A percentile compares a stretch with the other conserved stretches of the same genome.
phyloP scores from a whole-genome alignment of 1,140 invertebrate genomes.

The Musca vetustissima region DNA sequence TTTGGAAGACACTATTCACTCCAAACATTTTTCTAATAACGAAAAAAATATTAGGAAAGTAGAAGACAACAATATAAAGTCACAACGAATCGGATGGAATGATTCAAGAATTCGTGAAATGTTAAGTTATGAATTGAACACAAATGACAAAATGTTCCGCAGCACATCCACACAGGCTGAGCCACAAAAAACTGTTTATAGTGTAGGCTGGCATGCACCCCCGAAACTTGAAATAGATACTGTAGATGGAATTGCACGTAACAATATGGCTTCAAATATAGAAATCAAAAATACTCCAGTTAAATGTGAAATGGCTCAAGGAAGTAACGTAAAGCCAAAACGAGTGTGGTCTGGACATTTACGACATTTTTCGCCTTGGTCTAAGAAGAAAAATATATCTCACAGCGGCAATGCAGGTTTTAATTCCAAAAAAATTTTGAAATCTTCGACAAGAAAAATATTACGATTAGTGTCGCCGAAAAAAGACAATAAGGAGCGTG shows the following conservation, averaged over 20 bases:
- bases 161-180: constrained; percentile 34
- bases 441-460: constrained; percentile 49
- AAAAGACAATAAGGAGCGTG: constrained; percentile 30
- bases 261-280: constrained; percentile 46
- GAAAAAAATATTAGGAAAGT: constrained; percentile 40
- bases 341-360: constrained; percentile 48
- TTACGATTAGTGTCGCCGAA: constrained; percentile 49
- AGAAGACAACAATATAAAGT: constrained; percentile 34
- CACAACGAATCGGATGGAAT: constrained; percentile 43
- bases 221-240: constrained; percentile 47
- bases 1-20: constrained; percentile 43
- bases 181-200: constrained; percentile 32
- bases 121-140: constrained; percentile 40
- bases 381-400: constrained; percentile 9
- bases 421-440: constrained; percentile 44
- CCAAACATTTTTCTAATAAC: constrained; percentile 39
- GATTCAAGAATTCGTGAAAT: constrained; percentile 47
- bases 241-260: constrained; percentile 40
- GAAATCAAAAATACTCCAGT: constrained; percentile 46
- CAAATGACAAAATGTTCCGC: constrained; percentile 31
- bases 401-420: constrained; percentile 1
- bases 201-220: constrained; percentile 43
- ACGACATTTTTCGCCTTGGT: constrained; percentile 45
- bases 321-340: constrained; percentile 34
- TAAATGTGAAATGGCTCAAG: constrained; percentile 33